phyloP scores from a whole-genome alignment of 2,797 vertebrate genomes.

The Halcyon leucocephala region DNA sequence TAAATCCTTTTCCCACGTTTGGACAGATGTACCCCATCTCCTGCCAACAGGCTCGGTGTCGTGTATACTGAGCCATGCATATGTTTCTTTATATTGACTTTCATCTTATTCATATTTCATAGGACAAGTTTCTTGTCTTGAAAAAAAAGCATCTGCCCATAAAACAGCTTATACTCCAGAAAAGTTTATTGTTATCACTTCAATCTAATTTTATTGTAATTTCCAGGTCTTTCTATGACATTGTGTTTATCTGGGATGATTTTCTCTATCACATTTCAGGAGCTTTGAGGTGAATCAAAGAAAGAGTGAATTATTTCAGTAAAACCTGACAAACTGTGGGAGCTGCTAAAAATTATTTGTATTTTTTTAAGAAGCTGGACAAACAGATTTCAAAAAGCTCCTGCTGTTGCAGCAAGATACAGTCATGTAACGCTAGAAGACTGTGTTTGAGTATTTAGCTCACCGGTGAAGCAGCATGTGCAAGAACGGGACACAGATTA shows the following conservation, averaged over 20 bases:
- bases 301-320: background rate
- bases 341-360: background rate
- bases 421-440: background rate
- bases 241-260: background rate
- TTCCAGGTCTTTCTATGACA: background rate
- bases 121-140: background rate
- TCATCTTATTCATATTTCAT: background rate
- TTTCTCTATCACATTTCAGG: background rate
- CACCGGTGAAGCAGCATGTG: conserved; percentile 17
- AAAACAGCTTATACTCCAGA: background rate
- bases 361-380: background rate
- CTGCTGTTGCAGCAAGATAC: background rate
- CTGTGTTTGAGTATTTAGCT: conserved; percentile 3
- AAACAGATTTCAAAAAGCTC: conserved; percentile 11
- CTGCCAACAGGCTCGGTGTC: no score
- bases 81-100: background rate
- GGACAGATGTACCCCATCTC: no score
- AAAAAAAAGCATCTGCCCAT: background rate
- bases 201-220: background rate
- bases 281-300: background rate
- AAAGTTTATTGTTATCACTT: background rate
- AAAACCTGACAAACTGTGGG: background rate
- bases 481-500: background rate
- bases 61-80: no score
- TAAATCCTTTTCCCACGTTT: no score